Conservation (phyloP, 2,113 vertebrate species). For the Spea multiplicata region DNA sequence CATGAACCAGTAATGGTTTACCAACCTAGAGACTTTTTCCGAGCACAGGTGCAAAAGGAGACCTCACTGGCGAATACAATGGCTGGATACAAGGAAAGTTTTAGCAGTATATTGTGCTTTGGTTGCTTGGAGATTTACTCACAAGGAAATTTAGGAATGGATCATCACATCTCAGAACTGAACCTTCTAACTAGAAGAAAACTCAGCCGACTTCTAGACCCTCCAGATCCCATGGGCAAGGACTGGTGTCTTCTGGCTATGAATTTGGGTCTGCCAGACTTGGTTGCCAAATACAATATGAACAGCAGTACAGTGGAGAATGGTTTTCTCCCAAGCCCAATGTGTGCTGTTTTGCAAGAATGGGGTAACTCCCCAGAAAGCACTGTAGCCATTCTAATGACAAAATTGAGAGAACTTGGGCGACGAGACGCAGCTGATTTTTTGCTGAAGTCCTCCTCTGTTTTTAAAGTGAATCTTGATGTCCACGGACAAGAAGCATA, state of each 20-base stretch:
- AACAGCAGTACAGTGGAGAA: constrained; percentile 66
- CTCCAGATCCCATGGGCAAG: constrained; percentile 92
- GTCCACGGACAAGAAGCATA: constrained; percentile 76
- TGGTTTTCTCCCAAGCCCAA: constrained; percentile 78
- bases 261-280: constrained; percentile 91
- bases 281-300: constrained; percentile 88
- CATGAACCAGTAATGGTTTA: constrained; percentile 95
- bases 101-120: constrained; percentile 89
- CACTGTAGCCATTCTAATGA: constrained; percentile 86
- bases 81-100: constrained; percentile 94
- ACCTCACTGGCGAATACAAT: constrained; percentile 90
- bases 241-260: constrained; percentile 98
- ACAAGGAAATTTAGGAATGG: constrained; percentile 81
- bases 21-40: constrained; percentile 94
- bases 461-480: constrained; percentile 88
- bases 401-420: constrained; percentile 89
- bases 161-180: constrained; percentile 85
- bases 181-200: constrained; percentile 83
- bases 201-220: constrained; percentile 90
- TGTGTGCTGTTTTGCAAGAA: constrained; percentile 82
- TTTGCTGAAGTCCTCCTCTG: constrained; percentile 83
- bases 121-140: constrained; percentile 89
- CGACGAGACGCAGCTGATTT: constrained; percentile 94
- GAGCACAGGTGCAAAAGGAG: constrained; percentile 86
- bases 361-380: constrained; percentile 82